Base-by-base conservation (phyloP, 1,140 invertebrate species). In the Eriosoma lanigerum region DNA sequence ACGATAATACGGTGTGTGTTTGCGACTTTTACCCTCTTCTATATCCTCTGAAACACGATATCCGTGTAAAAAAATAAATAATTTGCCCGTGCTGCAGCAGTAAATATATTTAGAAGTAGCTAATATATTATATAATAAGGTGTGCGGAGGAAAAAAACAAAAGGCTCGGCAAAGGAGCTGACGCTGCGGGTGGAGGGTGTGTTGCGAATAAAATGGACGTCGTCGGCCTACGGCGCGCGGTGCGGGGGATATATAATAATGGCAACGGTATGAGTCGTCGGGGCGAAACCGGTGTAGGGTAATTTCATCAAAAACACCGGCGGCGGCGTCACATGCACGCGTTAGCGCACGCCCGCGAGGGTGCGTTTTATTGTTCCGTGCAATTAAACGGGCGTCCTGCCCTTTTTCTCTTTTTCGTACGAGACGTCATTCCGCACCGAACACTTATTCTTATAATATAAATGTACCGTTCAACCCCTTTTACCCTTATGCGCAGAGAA, bases 291-390 rank as follows among this genome's bases (percentile, higher is more conserved):
- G 21, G 54, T 10, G 54, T 58, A 17, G 73, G 50, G 72, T 75
- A 58, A 75, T 75, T 75, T 75, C 73, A 46, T 78, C 75, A 46
- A 29, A 46, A 46, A 78, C 56, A 48, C 56, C 56, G 72, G 19
- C 56, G 38, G 52, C 21, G 73, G 17, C 26, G 13, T 8, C 15
- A 32, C 54, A 38, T 76, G n/a, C 50, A 52, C 52, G 46, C 50
- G 50, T n/a, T n/a, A n/a, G n/a, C 48, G 19, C 50, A 3, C 72
- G 52, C 8, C 32, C 29, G 52, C 73, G 38, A 62, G 75, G 75
- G 56, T 78, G 75, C 75, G 56, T 78, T 78, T 78, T 78, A 78
- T 78, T 60, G 75, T 58, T n/a, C 58, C 12, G 17, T 29, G 56
- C 75, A 76, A 76, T 76, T 76, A 60, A 76, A 76, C 46, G 46